Conservation (phyloP, 2,113 vertebrate species). For the Callipepla squamata region DNA sequence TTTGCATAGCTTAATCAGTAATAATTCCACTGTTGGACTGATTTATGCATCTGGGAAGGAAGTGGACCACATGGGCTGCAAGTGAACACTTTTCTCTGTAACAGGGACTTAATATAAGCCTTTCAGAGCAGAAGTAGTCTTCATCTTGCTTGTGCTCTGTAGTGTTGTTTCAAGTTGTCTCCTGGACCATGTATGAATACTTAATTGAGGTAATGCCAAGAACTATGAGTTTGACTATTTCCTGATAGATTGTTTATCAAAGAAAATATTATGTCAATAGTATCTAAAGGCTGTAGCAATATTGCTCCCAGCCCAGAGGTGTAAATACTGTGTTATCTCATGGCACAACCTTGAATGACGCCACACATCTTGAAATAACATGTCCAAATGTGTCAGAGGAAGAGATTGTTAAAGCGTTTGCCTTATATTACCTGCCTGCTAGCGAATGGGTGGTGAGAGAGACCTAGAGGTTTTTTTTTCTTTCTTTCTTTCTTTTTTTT, state of each 20-base stretch:
- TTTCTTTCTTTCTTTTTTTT: slow-evolving; percentile 2
- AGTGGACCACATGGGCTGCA: neutral
- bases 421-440: slow-evolving; percentile 73
- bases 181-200: neutral
- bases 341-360: slow-evolving; percentile 65
- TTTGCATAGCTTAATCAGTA: neutral
- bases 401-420: slow-evolving; percentile 62
- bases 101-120: neutral
- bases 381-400: slow-evolving; percentile 72
- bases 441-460: slow-evolving; percentile 69
- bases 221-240: slow-evolving; percentile 27
- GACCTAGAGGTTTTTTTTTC: slow-evolving; percentile 49
- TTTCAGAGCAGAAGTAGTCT: neutral
- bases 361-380: slow-evolving; percentile 73
- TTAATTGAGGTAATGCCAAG: neutral
- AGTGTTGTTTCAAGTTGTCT: neutral
- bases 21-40: neutral
- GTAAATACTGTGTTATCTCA: slow-evolving; percentile 68
- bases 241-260: slow-evolving; percentile 39
- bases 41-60: neutral
- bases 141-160: neutral
- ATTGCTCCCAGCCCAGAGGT: slow-evolving; percentile 48
- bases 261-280: slow-evolving; percentile 56
- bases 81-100: neutral
- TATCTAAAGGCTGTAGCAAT: slow-evolving; percentile 44